Evolutionary conservation across 2,113 vertebrate genomes (phyloP), one percentile per base, ranked within the genome.

Genomic region (Halcyon senegalensis): DNA sequence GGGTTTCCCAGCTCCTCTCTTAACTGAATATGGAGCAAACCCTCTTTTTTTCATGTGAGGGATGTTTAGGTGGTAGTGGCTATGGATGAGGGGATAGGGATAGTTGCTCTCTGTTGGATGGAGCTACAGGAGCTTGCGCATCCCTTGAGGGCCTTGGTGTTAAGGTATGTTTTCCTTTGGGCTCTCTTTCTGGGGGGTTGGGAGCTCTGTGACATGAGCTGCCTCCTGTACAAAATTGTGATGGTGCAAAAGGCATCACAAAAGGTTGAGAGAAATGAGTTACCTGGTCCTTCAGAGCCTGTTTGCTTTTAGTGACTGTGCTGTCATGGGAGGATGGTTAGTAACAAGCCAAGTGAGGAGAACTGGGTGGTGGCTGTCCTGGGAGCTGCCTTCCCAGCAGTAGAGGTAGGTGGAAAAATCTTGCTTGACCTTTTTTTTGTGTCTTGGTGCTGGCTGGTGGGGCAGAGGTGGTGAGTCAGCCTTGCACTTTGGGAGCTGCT

Each of bases 331-430:
- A 70, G 41, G 50, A 11, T 60, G 53, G 15, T 51, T 58, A 70
- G 50, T 24, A 77, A 10, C 48, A 59, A 84, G 37, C 30, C 11
- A 30, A 16, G 1, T 16, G 37, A 35, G 30, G 59, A 76, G 31
- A 43, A 37, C 50, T 83, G 85, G 63, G 27, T 1, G 11, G 37
- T 19, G 25, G 84, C 43, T 94, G 72, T 79, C 41, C 64, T 75
- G 76, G 39, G 58, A 95, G 41, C 56, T 94, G 68, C 53, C 46
- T 93, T 94, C 48, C 63, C 27, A 79, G 84, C 50, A 91, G 67
- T 11, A 55, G 46, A n/a, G 16, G 18, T 74, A 67, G 85, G 59
- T 90, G 85, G 79, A 81, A 83, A 64, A n/a, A 27, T 10, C 27
- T 72, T 10, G 7, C 20, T 37, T 60, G 60, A 94, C 5, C 79